Evolutionary conservation across 2,888 invertebrate species (phyloP).

Genomic region (Luperina nickerlii): DNA sequence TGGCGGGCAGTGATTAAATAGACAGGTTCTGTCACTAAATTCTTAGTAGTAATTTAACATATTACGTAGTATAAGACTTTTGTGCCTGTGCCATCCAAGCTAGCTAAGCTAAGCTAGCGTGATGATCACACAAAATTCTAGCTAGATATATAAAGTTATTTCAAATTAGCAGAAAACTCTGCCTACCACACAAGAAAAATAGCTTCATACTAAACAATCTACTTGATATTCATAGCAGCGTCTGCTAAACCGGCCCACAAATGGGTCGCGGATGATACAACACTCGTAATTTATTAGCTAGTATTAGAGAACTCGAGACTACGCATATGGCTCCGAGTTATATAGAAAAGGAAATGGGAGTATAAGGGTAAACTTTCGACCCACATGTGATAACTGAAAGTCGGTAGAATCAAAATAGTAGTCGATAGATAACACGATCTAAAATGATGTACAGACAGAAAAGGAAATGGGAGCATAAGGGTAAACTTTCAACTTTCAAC

Average conservation of each 20-base stretch:
- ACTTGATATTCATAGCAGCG: conserved; percentile 57
- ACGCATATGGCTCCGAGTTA: background rate
- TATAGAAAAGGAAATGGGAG: conserved; percentile 3
- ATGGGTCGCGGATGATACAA: conserved; percentile 72
- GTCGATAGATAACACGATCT: background rate
- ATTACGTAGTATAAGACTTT: too few species aligned
- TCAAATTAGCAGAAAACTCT: background rate
- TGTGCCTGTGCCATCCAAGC: too few species aligned
- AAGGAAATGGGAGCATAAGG: background rate
- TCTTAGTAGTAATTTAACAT: too few species aligned
- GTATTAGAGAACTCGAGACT: conserved; percentile 8
- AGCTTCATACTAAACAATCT: conserved; percentile 38
- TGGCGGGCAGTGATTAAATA: background rate
- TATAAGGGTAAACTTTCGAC: background rate
- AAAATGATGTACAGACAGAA: conserved; percentile 2
- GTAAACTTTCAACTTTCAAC: too few species aligned
- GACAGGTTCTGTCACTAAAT: too few species aligned
- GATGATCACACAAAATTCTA: too few species aligned
- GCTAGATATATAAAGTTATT: too few species aligned
- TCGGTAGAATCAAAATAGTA: background rate
- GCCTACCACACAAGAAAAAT: conserved; percentile 30
- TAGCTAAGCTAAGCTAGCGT: too few species aligned
- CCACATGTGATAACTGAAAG: too few species aligned
- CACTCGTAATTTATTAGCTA: conserved; percentile 31
- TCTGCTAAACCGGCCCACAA: conserved; percentile 67